These are phyloP conservation scores for Noctilio leporinus DNA, from an alignment of 2,113 vertebrate species.

Conservation along the genomic window DNA sequence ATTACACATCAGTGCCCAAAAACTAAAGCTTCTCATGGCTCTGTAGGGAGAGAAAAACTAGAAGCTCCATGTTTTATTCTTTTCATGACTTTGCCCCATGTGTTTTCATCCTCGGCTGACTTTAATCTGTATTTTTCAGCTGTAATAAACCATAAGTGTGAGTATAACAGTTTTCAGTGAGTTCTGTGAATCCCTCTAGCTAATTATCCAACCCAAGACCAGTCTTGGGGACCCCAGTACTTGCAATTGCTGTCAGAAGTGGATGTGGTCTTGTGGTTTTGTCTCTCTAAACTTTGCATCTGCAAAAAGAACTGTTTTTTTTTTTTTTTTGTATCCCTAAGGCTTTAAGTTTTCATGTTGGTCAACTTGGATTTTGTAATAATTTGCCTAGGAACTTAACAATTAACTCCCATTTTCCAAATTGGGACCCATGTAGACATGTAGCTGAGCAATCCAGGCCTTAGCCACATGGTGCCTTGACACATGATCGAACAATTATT, in stretches of 20 bases:
- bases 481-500: no score
- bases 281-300: background rate
- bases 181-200: background rate
- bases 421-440: background rate
- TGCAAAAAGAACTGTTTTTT: background rate
- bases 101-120: background rate
- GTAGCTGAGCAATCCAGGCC: no score
- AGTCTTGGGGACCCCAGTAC: no score
- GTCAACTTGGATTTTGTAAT: background rate
- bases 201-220: background rate
- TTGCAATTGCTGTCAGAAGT: background rate
- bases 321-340: background rate
- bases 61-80: background rate
- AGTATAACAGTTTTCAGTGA: background rate
- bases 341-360: background rate
- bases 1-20: background rate
- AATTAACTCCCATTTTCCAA: background rate
- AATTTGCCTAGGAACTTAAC: background rate
- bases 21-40: background rate
- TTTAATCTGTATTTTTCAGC: background rate
- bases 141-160: background rate
- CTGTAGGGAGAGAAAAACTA: background rate
- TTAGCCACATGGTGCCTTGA: no score
- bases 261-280: background rate
- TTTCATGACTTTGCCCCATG: background rate